These are phyloP conservation scores for Schizopygopsis pylzovi DNA, from an alignment of 2,797 vertebrate species.

Conservation along the genomic window DNA sequence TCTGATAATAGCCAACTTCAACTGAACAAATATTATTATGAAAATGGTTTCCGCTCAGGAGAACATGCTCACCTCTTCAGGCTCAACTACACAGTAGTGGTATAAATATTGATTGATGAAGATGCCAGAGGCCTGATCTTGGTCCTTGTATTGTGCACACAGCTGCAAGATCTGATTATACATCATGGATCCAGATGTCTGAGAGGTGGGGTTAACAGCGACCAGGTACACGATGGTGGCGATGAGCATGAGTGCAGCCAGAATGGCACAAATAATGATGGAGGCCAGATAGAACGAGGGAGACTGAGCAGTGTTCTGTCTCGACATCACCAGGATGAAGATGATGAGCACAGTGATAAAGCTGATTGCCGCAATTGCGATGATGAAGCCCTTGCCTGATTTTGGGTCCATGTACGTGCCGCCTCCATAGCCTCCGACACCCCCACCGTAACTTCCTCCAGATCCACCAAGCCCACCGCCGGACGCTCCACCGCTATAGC, in stretches of 20 bases:
- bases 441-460: conserved; percentile 23
- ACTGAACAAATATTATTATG: background rate
- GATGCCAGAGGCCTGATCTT: conserved; percentile 76
- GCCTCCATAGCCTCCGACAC: conserved; percentile 52
- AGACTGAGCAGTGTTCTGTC: conserved; percentile 77
- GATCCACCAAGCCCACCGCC: background rate
- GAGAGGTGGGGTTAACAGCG: conserved; percentile 87
- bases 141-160: conserved; percentile 86
- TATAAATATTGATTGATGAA: conserved; percentile 91
- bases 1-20: background rate
- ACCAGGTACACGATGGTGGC: conserved; percentile 89
- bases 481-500: conserved; percentile 27
- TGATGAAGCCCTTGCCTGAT: conserved; percentile 87
- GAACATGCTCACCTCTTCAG: conserved; percentile 84
- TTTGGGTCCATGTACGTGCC: conserved; percentile 77
- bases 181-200: conserved; percentile 83
- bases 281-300: conserved; percentile 83
- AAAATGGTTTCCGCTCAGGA: background rate
- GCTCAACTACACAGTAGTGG: conserved; percentile 93
- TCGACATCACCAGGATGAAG: conserved; percentile 84
- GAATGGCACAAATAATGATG: conserved; percentile 80
- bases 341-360: conserved; percentile 84
- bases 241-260: conserved; percentile 86
- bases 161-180: conserved; percentile 82
- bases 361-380: conserved; percentile 83